These are phyloP conservation scores for Micrasema longulum DNA, from an alignment of 1,140 invertebrate genomes.

Conservation along the genomic window DNA sequence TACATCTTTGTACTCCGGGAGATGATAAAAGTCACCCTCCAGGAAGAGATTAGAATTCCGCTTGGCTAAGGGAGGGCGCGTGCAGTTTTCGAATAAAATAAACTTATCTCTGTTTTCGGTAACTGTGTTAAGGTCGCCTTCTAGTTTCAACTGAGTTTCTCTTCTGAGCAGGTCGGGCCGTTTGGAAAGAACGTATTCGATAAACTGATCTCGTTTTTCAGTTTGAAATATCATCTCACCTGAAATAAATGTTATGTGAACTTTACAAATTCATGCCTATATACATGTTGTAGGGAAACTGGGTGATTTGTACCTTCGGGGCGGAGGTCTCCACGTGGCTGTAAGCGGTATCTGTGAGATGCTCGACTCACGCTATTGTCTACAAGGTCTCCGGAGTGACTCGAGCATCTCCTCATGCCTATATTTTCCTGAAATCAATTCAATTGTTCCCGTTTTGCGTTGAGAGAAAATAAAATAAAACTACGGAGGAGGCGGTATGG, in stretches of 20 bases:
- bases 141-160: conserved; percentile 65
- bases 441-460: not conserved
- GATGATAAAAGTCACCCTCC: conserved; percentile 57
- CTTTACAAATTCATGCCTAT: conserved; percentile 44
- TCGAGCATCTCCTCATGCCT: conserved; percentile 45
- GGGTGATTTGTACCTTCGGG: conserved; percentile 46
- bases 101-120: conserved; percentile 70
- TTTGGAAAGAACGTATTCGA: conserved; percentile 64
- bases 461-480: too few species aligned
- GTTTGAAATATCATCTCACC: conserved; percentile 55
- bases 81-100: conserved; percentile 59
- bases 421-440: conserved; percentile 41
- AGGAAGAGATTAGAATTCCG: conserved; percentile 52
- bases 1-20: conserved; percentile 58
- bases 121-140: conserved; percentile 65
- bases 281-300: conserved; percentile 26
- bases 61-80: conserved; percentile 57
- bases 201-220: conserved; percentile 61
- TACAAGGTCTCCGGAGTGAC: conserved; percentile 48
- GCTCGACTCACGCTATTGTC: conserved; percentile 29
- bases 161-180: conserved; percentile 62
- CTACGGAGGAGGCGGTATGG: too few species aligned
- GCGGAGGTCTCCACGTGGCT: conserved; percentile 18
- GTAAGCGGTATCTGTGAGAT: conserved; percentile 10
- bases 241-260: conserved; percentile 46